Conservation (phyloP, 2,888 invertebrate genomes). For the Lysandra coridon region DNA sequence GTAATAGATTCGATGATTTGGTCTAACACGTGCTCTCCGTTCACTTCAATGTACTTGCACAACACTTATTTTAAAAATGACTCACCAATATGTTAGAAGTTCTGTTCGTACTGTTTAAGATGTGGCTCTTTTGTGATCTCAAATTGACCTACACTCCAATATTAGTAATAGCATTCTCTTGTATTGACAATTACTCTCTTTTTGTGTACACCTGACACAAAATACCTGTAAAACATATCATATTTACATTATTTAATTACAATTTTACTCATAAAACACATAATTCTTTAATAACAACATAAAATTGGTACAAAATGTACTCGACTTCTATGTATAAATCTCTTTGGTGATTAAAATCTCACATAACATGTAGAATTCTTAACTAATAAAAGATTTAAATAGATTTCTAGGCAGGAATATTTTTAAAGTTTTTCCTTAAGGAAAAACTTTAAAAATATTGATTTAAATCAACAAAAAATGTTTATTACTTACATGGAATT, state of each 20-base stretch:
- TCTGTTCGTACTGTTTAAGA: constrained; percentile 16
- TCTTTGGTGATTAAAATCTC: too few species aligned
- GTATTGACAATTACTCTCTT: not conserved
- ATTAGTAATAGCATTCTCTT: not conserved
- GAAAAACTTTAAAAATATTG: too few species aligned
- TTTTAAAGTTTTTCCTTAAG: too few species aligned
- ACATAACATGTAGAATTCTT: too few species aligned
- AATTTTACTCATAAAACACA: not conserved
- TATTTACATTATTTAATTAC: not conserved
- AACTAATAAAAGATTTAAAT: too few species aligned
- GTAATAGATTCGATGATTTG: constrained; percentile 54
- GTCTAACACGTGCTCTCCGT: constrained; percentile 70
- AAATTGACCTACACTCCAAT: constrained; percentile 6
- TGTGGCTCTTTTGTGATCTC: not conserved
- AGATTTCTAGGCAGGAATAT: too few species aligned
- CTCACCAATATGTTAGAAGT: constrained; percentile 28
- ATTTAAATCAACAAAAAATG: too few species aligned
- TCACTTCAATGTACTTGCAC: constrained; percentile 71
- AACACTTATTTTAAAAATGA: constrained; percentile 33
- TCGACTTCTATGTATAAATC: not conserved
- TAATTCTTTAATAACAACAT: not conserved
- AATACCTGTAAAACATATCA: not conserved
- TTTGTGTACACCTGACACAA: constrained; percentile 1
- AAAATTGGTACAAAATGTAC: not conserved
- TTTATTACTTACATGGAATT: too few species aligned